These are phyloP conservation scores for Greenwoodochromis staneri DNA, from an alignment of 2,113 vertebrate genomes.

Conservation along the genomic window DNA sequence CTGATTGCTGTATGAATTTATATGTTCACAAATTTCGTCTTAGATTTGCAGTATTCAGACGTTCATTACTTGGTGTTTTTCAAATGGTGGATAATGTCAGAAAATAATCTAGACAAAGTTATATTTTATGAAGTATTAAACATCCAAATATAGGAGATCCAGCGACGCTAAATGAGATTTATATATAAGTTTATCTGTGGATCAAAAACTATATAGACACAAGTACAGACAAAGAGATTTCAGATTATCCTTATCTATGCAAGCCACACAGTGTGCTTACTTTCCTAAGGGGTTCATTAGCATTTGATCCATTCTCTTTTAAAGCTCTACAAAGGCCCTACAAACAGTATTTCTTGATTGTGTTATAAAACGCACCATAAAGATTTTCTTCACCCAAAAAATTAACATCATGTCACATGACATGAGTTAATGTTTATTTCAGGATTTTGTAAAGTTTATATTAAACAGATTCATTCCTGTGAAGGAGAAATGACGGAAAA, in stretches of 20 bases:
- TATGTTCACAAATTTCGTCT: neutral
- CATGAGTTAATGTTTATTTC: neutral
- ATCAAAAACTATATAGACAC: neutral
- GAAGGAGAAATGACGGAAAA: neutral
- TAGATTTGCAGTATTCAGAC: neutral
- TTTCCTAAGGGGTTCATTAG: neutral
- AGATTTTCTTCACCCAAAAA: neutral
- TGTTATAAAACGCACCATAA: neutral
- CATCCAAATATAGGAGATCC: neutral
- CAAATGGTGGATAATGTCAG: neutral
- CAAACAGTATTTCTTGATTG: neutral
- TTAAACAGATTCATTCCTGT: neutral
- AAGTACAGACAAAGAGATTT: neutral
- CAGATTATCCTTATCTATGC: neutral
- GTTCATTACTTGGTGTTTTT: neutral
- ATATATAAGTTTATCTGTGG: neutral
- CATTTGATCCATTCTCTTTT: neutral
- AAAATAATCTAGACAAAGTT: neutral
- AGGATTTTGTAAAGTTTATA: neutral
- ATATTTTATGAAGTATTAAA: neutral
- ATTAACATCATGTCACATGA: neutral
- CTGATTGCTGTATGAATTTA: neutral
- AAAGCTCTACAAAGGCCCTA: neutral
- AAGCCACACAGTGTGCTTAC: neutral
- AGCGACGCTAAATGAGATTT: neutral